Evolutionary conservation across 1,140 invertebrate species (phyloP), one percentile per base, ranked within the genome.

Genomic region (Drosophila sp.): DNA sequence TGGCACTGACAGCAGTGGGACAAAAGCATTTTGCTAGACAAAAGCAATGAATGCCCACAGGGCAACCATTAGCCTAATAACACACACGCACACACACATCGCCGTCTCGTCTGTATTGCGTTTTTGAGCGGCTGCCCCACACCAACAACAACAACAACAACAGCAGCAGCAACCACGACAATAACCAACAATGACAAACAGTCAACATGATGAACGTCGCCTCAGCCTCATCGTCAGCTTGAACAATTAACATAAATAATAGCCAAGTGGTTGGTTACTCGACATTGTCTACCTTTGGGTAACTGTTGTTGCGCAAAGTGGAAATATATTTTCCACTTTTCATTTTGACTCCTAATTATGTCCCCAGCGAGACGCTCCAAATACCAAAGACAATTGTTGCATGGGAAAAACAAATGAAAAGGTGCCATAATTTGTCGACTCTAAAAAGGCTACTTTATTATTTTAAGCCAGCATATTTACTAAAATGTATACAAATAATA

Each of bases 21-120:
- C 76, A 78, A 86, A 87, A 78, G 82, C 81, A 69, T 78, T 84
- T 78, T 81, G 71, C 78, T 51, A 89, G 79, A 89, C 83, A 89
- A 89, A 82, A 76, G 83, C 83, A 79, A 72, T 72, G 78, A 87
- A 89, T 89, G 79, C 79, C 83, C 83, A 83, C 58, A 79, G 83
- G 83, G 69, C 83, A 83, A 69, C 83, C 83, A 89, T 89, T 89
- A 89, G 83, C 83, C 83, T 89, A 89, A 89, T 89, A 89, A 89
- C 50, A 34, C 59, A 62, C 7, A 16, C 67, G 54, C 46, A 54
- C 38, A 65, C 27, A 59, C 29, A 58, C 8, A 25, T 9, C 32
- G n/a, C 46, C 40, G 73, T 78, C 51, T 72, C 38, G 29, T 61
- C 38, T 21, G 9, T 1, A 54, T 48, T 56, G 61, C 40, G 38